Evolutionary conservation across 2,797 vertebrate genomes (phyloP).

Genomic region (Amblyopsis hoosieri): DNA sequence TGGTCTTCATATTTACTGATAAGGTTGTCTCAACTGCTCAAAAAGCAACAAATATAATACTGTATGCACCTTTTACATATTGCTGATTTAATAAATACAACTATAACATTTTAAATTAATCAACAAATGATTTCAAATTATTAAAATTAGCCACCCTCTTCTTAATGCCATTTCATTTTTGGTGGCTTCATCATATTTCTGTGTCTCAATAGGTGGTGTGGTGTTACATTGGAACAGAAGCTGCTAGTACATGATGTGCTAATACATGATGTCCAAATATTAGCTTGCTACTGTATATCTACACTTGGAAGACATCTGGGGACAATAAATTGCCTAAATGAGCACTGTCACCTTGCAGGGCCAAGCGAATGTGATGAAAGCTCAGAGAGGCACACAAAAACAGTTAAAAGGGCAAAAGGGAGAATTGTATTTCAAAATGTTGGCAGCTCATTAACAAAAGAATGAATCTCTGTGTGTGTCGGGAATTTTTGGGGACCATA

Average conservation of each 20-base stretch:
- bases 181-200: too few relatives aligned
- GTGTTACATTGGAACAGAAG: constrained; percentile 3
- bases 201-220: not conserved
- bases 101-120: too few relatives aligned
- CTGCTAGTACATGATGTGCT: constrained; percentile 10
- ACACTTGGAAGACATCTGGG: constrained; percentile 33
- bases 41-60: too few relatives aligned
- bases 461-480: constrained; percentile 30
- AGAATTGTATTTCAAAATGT: constrained; percentile 36
- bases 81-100: too few relatives aligned
- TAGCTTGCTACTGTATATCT: constrained; percentile 43
- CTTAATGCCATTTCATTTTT: too few relatives aligned
- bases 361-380: constrained; percentile 30
- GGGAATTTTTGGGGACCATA: constrained; percentile 10
- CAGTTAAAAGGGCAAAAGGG: constrained; percentile 17
- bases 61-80: too few relatives aligned
- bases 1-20: too few relatives aligned
- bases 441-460: constrained; percentile 40
- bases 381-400: constrained; percentile 28
- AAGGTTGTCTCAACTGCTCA: too few relatives aligned
- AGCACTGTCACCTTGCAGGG: constrained; percentile 46
- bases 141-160: too few relatives aligned
- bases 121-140: too few relatives aligned
- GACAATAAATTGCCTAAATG: constrained; percentile 46
- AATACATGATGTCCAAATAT: constrained; percentile 52